Evolutionary conservation across 1,140 invertebrate genomes (phyloP).

Genomic region (Hyposmocoma kahamanoa): DNA sequence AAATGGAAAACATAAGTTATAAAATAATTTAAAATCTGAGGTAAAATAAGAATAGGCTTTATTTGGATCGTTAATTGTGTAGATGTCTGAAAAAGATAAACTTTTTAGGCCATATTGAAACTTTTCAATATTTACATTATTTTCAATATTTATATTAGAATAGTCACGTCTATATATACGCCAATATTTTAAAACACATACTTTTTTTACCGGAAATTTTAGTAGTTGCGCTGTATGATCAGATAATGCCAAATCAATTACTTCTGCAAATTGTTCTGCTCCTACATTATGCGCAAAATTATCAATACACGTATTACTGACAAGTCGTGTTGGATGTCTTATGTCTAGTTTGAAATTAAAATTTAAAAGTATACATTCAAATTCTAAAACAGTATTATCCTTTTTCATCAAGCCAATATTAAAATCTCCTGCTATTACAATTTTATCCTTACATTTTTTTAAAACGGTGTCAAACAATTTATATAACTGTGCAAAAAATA

Average conservation of each 20-base stretch:
- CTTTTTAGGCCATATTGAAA: background rate
- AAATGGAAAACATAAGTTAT: slow-evolving; percentile 9
- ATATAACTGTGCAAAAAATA: slow-evolving; percentile 11
- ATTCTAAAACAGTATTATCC: slow-evolving; percentile 8
- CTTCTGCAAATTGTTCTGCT: slow-evolving; percentile 7
- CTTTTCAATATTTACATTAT: slow-evolving; percentile 3
- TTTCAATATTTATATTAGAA: no score
- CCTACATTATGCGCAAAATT: slow-evolving; percentile 16
- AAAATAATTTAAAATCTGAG: slow-evolving; percentile 2
- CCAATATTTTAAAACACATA: background rate
- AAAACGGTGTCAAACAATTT: background rate
- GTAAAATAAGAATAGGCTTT: slow-evolving; percentile 1
- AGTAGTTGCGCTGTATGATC: slow-evolving; percentile 13
- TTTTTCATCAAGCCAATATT: slow-evolving; percentile 17
- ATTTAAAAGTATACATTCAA: slow-evolving; percentile 12
- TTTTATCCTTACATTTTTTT: slow-evolving; percentile 3
- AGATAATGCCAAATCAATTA: slow-evolving; percentile 17
- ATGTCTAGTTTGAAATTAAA: slow-evolving; percentile 17
- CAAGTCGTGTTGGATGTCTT: slow-evolving; percentile 12
- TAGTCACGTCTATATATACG: background rate
- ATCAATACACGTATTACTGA: slow-evolving; percentile 17
- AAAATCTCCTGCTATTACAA: slow-evolving; percentile 13
- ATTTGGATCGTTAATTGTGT: background rate
- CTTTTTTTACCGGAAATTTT: slow-evolving; percentile 2
- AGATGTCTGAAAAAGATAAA: background rate